phyloP scores from a whole-genome alignment of 2,888 invertebrate genomes.

The Synanthedon andrenaeformis region DNA sequence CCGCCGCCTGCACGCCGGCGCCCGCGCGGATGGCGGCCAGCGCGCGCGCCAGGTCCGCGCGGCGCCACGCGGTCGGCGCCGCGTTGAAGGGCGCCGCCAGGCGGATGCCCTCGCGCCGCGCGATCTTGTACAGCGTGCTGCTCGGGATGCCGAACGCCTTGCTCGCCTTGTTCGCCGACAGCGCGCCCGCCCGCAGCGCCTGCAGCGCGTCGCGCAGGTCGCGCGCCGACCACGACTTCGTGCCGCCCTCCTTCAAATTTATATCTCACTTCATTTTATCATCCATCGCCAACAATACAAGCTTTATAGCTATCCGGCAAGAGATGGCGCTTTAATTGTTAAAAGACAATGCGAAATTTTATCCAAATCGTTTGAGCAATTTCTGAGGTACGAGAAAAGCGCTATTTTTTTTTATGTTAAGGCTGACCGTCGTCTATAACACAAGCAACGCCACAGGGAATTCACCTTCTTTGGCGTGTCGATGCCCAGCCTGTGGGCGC shows the following conservation, averaged over 20 bases:
- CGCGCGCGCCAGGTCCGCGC: slow-evolving; percentile 85
- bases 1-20: slow-evolving; percentile 87
- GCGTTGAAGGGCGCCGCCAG: slow-evolving; percentile 92
- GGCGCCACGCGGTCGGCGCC: slow-evolving; percentile 90
- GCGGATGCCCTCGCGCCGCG: slow-evolving; percentile 88
- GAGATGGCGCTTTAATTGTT: too few relatives aligned
- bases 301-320: too few relatives aligned
- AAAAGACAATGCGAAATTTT: too few relatives aligned
- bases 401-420: too few relatives aligned
- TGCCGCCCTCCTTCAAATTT: slow-evolving; percentile 73
- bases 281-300: too few relatives aligned
- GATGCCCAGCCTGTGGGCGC: slow-evolving; percentile 89
- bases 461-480: slow-evolving; percentile 89
- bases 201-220: slow-evolving; percentile 85
- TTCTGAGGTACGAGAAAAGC: too few relatives aligned
- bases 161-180: slow-evolving; percentile 92
- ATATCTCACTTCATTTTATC: too few relatives aligned
- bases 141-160: slow-evolving; percentile 89
- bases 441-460: too few relatives aligned
- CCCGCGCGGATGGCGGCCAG: slow-evolving; percentile 85
- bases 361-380: too few relatives aligned
- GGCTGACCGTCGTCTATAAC: too few relatives aligned
- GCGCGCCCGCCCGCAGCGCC: slow-evolving; percentile 84
- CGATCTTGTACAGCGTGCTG: slow-evolving; percentile 92
- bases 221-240: slow-evolving; percentile 90